Percentiles rank a stretch among this genome's conserved stretches.
Conservation (phyloP, 2,888 invertebrate genomes). For the Pachliopta kotzebuea region DNA sequence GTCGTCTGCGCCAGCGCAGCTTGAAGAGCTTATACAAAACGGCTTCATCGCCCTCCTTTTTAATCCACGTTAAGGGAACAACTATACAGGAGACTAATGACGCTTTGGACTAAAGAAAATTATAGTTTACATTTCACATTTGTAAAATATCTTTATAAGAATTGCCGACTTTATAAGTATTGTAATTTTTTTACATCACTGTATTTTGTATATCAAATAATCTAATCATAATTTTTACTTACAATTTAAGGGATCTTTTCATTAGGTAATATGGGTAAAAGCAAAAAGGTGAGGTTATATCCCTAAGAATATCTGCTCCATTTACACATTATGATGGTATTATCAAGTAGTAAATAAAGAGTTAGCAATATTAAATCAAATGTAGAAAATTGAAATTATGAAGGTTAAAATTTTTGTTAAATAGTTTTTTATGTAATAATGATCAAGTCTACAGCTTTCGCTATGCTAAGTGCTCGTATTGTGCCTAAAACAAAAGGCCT, state of each 20-base stretch:
- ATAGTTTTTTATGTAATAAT: neutral
- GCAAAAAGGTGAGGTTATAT: neutral
- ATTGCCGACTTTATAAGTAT: neutral
- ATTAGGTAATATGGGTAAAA: neutral
- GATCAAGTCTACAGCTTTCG: constrained; percentile 45
- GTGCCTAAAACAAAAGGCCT: constrained; percentile 73
- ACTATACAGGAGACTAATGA: constrained; percentile 38
- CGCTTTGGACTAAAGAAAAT: constrained; percentile 39
- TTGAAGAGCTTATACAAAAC: constrained; percentile 46
- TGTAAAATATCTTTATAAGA: neutral
- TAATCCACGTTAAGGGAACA: constrained; percentile 63
- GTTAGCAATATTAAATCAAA: neutral
- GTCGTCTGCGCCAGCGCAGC: constrained; percentile 64
- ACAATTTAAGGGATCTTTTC: neutral
- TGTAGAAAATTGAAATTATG: neutral
- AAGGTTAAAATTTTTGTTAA: neutral
- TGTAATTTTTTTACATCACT: neutral
- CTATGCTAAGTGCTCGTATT: constrained; percentile 59
- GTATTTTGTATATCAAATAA: neutral
- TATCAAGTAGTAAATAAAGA: neutral
- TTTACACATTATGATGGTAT: neutral
- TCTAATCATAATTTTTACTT: neutral
- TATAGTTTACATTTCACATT: neutral
- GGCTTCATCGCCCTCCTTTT: constrained; percentile 52
- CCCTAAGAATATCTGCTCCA: no score